Conservation (phyloP, 2,888 invertebrate species). For the Tipula unca region DNA sequence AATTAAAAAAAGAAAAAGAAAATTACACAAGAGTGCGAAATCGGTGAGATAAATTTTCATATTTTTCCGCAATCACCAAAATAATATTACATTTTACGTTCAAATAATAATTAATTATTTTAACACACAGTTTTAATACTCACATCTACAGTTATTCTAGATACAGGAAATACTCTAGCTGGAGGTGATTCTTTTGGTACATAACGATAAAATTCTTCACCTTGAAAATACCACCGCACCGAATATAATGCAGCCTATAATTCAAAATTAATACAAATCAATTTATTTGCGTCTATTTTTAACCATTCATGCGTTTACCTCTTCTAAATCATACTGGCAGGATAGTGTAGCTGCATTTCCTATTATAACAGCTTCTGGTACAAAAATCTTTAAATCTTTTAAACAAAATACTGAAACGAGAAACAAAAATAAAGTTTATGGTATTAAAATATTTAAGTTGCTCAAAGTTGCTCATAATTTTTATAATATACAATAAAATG, state of each 20-base stretch:
- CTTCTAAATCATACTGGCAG: conserved; percentile 42
- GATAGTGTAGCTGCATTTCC: conserved; percentile 42
- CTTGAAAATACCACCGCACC: conserved; percentile 55
- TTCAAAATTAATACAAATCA: neutral
- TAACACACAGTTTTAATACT: conserved; percentile 33
- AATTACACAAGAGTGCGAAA: neutral
- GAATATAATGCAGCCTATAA: conserved; percentile 46
- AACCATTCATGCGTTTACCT: conserved; percentile 34
- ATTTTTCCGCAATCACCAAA: too few species aligned
- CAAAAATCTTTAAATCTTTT: conserved; percentile 42
- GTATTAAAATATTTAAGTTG: neutral
- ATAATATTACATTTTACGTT: too few species aligned
- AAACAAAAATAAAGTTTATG: neutral
- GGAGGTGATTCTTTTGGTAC: conserved; percentile 51
- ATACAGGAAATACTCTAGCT: conserved; percentile 47
- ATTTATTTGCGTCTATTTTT: neutral
- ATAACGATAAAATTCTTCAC: conserved; percentile 53
- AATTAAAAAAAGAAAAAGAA: neutral
- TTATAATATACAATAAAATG: too few species aligned
- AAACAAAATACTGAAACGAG: conserved; percentile 35
- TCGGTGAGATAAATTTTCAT: neutral
- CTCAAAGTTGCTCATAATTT: too few species aligned
- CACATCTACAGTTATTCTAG: conserved; percentile 53
- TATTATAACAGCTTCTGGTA: conserved; percentile 43
- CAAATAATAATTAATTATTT: neutral